phyloP scores from a whole-genome alignment of 2,113 vertebrate genomes.

The Loxodonta africana region DNA sequence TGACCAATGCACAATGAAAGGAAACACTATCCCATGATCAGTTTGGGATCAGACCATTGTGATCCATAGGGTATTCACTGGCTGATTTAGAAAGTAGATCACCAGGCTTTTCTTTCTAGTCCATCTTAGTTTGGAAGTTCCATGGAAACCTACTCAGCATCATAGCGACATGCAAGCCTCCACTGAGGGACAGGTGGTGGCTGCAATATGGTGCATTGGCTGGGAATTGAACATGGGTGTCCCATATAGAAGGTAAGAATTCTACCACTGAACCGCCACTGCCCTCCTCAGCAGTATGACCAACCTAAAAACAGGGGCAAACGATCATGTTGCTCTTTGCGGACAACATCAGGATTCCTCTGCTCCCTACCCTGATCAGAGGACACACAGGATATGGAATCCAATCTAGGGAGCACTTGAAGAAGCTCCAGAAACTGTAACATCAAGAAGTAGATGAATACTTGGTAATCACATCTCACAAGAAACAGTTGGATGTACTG shows the following conservation, averaged over 20 bases:
- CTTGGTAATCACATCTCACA: not conserved
- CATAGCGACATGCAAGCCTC: not conserved
- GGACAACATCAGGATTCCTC: not conserved
- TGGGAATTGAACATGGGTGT: not conserved
- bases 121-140: not conserved
- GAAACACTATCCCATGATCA: not conserved
- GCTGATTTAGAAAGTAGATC: not conserved
- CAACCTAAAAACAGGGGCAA: not conserved
- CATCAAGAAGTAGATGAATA: not conserved
- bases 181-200: not conserved
- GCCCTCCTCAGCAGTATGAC: not conserved
- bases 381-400: not conserved
- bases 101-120: not conserved
- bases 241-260: not conserved
- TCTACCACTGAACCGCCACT: not conserved
- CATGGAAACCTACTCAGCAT: not conserved
- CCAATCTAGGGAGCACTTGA: not conserved
- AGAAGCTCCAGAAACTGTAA: not conserved
- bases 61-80: not conserved
- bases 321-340: not conserved
- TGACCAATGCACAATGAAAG: not conserved
- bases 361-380: not conserved
- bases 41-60: not conserved
- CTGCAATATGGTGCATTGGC: not conserved
- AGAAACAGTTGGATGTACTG: not conserved